These are phyloP conservation scores for Elegia similella DNA, from an alignment of 2,888 invertebrate species.

Conservation along the genomic window DNA sequence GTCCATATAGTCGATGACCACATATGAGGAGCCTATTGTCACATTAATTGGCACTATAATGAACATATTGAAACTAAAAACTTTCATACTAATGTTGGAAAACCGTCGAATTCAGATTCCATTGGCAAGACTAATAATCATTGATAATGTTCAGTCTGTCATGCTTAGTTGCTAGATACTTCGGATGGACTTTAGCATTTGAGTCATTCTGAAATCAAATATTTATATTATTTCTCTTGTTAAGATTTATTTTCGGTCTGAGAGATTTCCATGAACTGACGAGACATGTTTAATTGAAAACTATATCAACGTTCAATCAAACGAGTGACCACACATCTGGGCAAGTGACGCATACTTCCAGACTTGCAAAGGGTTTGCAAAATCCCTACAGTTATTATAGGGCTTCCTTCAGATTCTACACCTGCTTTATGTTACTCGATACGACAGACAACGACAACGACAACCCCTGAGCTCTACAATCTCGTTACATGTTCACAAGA, in stretches of 20 bases:
- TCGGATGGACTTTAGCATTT: background rate
- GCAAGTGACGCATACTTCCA: constrained; percentile 41
- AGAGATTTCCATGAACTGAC: background rate
- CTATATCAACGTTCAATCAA: background rate
- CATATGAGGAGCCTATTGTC: no score
- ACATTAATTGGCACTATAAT: no score
- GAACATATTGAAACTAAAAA: no score
- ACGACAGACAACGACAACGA: constrained; percentile 18
- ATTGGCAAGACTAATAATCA: background rate
- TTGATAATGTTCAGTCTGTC: background rate
- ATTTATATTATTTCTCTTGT: background rate
- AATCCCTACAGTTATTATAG: constrained; percentile 41
- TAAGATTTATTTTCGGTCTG: background rate
- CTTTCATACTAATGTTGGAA: no score
- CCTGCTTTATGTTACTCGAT: constrained; percentile 40
- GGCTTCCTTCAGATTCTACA: constrained; percentile 49
- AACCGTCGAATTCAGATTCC: no score
- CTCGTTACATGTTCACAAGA: constrained; percentile 17
- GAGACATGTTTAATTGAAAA: background rate
- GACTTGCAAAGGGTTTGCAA: constrained; percentile 43
- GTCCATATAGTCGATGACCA: no score
- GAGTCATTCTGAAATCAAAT: background rate
- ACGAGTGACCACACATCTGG: background rate
- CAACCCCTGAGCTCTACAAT: constrained; percentile 8
- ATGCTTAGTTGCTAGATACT: background rate